These are phyloP conservation scores for Drosophila tristis DNA, from an alignment of 1,140 invertebrate genomes.

Conservation along the genomic window DNA sequence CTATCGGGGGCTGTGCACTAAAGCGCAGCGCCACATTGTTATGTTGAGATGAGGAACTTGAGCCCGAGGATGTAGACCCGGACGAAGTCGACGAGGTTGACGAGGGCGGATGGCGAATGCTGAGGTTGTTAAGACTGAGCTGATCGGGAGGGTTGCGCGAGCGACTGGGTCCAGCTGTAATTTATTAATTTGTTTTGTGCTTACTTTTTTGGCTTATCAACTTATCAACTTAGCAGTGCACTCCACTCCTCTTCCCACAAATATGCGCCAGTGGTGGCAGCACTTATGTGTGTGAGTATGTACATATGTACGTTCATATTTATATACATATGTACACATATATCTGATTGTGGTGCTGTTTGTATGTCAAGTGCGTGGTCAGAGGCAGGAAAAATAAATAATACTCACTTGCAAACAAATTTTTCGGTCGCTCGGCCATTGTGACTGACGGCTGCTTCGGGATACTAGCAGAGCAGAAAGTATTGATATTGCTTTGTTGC, in stretches of 20 bases:
- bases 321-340: too few relatives aligned
- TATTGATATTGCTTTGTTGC: slow-evolving; percentile 49
- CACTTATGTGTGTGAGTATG: slow-evolving; percentile 21
- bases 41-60: slow-evolving; percentile 79
- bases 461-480: slow-evolving; percentile 22
- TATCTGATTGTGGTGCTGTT: neutral
- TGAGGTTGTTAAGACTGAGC: slow-evolving; percentile 77
- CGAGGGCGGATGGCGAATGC: slow-evolving; percentile 76
- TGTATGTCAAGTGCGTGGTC: slow-evolving; percentile 48
- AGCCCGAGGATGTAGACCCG: slow-evolving; percentile 78
- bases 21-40: slow-evolving; percentile 70
- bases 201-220: slow-evolving; percentile 47
- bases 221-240: slow-evolving; percentile 1
- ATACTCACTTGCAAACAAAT: slow-evolving; percentile 82
- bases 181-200: slow-evolving; percentile 25
- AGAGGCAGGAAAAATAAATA: slow-evolving; percentile 15
- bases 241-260: slow-evolving; percentile 5
- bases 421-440: slow-evolving; percentile 81
- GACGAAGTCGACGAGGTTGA: slow-evolving; percentile 81
- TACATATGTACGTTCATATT: slow-evolving; percentile 10
- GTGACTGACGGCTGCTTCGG: slow-evolving; percentile 15
- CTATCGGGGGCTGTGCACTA: slow-evolving; percentile 44
- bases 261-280: slow-evolving; percentile 57
- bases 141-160: slow-evolving; percentile 74
- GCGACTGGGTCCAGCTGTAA: slow-evolving; percentile 68